A percentile compares a stretch with the other conserved stretches of the same genome.
These are phyloP conservation scores for Actenoides hombroni DNA, from an alignment of 2,113 vertebrate species.

Conservation along the genomic window DNA sequence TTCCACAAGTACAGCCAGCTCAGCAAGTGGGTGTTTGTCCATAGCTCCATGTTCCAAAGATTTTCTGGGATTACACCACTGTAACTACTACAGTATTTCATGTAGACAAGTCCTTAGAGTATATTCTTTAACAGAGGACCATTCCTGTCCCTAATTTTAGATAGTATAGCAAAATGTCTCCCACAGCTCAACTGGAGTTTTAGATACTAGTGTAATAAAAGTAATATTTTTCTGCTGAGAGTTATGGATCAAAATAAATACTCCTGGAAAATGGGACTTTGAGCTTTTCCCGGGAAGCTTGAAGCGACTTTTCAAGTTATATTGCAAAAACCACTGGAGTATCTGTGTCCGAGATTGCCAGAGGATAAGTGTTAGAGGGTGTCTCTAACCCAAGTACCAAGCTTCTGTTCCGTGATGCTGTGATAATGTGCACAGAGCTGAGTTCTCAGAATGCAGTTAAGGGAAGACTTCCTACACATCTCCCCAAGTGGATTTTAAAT, in stretches of 20 bases:
- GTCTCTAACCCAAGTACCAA: neutral
- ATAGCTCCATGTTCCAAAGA: neutral
- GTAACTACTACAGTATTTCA: neutral
- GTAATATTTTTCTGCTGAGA: neutral
- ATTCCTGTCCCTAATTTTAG: neutral
- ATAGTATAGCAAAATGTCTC: neutral
- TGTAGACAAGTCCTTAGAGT: neutral
- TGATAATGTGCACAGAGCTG: neutral
- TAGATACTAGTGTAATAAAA: neutral
- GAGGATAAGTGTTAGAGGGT: neutral
- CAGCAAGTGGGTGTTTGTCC: neutral
- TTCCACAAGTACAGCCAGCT: neutral
- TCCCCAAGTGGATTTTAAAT: neutral
- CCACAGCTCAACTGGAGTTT: neutral
- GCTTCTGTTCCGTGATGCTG: neutral
- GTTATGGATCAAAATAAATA: neutral
- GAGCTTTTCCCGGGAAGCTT: neutral
- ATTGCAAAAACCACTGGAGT: neutral
- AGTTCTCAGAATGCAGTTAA: neutral
- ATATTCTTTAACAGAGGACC: neutral
- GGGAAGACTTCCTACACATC: neutral
- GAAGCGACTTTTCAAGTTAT: neutral
- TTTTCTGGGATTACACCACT: neutral
- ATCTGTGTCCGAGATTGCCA: neutral
- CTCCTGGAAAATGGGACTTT: neutral